Base-by-base conservation (phyloP, 1,140 invertebrate genomes). In the Aphidius gifuensis region DNA sequence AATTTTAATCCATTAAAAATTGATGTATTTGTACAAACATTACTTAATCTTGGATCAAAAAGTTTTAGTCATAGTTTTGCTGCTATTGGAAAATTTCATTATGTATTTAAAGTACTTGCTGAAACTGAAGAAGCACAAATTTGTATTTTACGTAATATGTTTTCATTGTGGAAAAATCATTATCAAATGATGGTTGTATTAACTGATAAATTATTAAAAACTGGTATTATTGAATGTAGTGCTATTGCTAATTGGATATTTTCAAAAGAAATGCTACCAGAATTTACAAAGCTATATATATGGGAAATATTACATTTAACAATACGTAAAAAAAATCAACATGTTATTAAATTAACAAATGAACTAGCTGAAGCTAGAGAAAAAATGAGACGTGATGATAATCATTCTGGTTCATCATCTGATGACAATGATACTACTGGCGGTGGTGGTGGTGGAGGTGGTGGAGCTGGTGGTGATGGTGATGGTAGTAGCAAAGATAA, bases 171-270 rank as follows among this genome's bases (percentile, higher is more conserved):
- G 97, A 87, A 88, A 68, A 87, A 90, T 68, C 95, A 99, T 81
- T 92, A 94, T 71, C 97, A 98, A 84, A 97, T 99, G 94, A 90
- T 99, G 85, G 89, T 91, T 45, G 93, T 99, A 1, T 82, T 99
- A 1, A 91, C 97, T 5, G 96, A 99, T 78, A 98, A 99, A 82
- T 88, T 99, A 82, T 83, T 99, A 5, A 98, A 99, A 82, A 97
- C 95, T 45, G 93, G 98, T 76, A 93, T 99, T 50, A 90, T 99
- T 11, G 94, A 98, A 73, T 97, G 95, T 74, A 93, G 94, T 62
- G 91, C 96, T 8, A 95, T 99, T 9, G 96, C 96, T 39, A 98
- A 96, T 70, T 99, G 97, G 97, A 90, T 99, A 60, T 99, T 99
- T 82, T 97, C 94, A 5, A 93, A 94, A 81, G 94, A 98, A 75